A percentile compares a stretch with the other conserved stretches of the same genome.
These are phyloP conservation scores for Luperina testacea DNA, from an alignment of 2,888 invertebrate species.

Conservation along the genomic window DNA sequence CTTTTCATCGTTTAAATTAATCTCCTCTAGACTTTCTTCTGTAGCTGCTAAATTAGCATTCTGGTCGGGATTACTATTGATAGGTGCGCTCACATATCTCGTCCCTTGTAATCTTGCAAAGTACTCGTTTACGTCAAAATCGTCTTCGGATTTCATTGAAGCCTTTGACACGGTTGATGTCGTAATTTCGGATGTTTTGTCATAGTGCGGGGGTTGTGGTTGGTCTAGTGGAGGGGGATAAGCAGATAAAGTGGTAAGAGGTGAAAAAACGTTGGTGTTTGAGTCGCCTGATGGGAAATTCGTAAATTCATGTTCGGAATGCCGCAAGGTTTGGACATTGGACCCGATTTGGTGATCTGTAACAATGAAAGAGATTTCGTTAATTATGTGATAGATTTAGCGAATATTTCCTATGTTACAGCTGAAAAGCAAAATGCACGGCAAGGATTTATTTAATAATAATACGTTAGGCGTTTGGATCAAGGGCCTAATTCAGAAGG, in stretches of 20 bases:
- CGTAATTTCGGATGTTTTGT: conserved; percentile 47
- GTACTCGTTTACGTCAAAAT: conserved; percentile 88
- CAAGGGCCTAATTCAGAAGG: too few relatives aligned
- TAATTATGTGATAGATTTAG: background rate
- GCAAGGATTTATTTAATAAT: background rate
- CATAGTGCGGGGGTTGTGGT: conserved; percentile 30
- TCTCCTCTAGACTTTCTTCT: conserved; percentile 85
- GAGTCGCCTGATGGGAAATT: conserved; percentile 79
- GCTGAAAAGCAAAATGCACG: background rate
- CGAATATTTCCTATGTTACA: background rate
- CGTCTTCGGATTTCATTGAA: conserved; percentile 79
- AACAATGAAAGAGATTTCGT: conserved; percentile 72
- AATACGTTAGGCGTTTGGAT: too few relatives aligned
- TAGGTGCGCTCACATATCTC: conserved; percentile 85
- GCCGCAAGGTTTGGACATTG: conserved; percentile 72
- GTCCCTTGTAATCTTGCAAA: conserved; percentile 86
- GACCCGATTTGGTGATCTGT: conserved; percentile 78
- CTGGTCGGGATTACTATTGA: conserved; percentile 84
- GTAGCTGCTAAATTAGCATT: conserved; percentile 86
- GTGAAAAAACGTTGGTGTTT: conserved; percentile 68
- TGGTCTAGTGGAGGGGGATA: conserved; percentile 52
- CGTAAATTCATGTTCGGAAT: conserved; percentile 73
- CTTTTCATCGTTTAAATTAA: conserved; percentile 82
- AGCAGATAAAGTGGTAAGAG: conserved; percentile 56
- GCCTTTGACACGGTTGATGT: conserved; percentile 73